Conservation (phyloP, 2,797 vertebrate species). For the Xenopus petersii region DNA sequence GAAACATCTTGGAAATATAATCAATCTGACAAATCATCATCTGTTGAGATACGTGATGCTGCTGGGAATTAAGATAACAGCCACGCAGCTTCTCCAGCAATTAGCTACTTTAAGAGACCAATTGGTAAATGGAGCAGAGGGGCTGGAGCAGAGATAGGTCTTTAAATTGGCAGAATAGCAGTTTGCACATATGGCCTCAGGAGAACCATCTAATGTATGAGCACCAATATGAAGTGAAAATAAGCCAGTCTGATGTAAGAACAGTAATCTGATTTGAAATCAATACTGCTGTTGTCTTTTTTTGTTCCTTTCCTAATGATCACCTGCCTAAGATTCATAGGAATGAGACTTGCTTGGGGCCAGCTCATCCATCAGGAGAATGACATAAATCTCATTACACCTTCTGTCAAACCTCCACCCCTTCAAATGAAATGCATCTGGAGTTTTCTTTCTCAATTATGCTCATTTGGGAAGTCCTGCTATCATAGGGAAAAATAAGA, state of each 20-base stretch:
- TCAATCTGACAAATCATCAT: conserved; percentile 55
- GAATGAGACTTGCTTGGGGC: conserved; percentile 21
- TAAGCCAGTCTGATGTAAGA: conserved; percentile 19
- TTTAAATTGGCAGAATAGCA: conserved; percentile 26
- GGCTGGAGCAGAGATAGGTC: conserved; percentile 4
- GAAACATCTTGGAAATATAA: conserved; percentile 61
- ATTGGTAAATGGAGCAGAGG: conserved; percentile 17
- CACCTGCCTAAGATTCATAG: conserved; percentile 28
- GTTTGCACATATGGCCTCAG: conserved; percentile 13
- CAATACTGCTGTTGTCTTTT: conserved; percentile 26
- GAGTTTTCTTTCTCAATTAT: conserved; percentile 37
- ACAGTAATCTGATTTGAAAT: conserved; percentile 37
- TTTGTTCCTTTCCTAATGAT: conserved; percentile 31
- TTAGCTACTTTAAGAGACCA: conserved; percentile 29
- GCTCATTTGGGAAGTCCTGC: conserved; percentile 9
- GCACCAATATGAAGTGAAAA: conserved; percentile 32
- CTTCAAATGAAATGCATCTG: conserved; percentile 40
- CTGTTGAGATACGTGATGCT: conserved; percentile 42
- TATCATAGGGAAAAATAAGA: conserved; percentile 26
- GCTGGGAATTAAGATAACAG: conserved; percentile 26
- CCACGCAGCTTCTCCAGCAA: neutral
- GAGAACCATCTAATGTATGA: conserved; percentile 26
- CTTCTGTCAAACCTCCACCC: conserved; percentile 21
- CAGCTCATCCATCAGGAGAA: conserved; percentile 29
- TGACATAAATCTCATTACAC: conserved; percentile 39